Evolutionary conservation across 1,140 invertebrate genomes (phyloP).

Genomic region (Drosophila navojoa): DNA sequence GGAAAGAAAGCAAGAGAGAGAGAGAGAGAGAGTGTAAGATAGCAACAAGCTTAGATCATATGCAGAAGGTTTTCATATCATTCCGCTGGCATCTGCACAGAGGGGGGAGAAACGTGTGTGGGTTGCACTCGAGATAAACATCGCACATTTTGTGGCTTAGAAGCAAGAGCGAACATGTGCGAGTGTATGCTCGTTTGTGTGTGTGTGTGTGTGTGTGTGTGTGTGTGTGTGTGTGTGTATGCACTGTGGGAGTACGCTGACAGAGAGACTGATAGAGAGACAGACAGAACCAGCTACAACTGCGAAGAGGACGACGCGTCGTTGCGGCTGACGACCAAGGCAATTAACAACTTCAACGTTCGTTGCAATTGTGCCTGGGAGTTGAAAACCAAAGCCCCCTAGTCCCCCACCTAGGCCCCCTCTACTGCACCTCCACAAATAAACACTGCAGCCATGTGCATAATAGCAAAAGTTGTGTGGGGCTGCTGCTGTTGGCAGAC

Average conservation of each 20-base stretch:
- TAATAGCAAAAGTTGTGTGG: background rate
- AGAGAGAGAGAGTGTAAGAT: slow-evolving; percentile 5
- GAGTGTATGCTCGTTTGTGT: slow-evolving; percentile 30
- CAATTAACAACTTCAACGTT: slow-evolving; percentile 82
- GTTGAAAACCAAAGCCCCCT: background rate
- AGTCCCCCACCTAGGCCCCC: too few species aligned
- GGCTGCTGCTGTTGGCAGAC: slow-evolving; percentile 40
- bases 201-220: slow-evolving; percentile 44
- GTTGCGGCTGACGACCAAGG: slow-evolving; percentile 68
- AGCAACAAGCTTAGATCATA: slow-evolving; percentile 22
- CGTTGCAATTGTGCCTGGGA: slow-evolving; percentile 60
- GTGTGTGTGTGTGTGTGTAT: slow-evolving; percentile 51
- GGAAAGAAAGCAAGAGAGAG: background rate
- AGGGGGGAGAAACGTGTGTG: slow-evolving; percentile 4
- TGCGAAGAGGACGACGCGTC: slow-evolving; percentile 33
- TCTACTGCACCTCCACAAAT: background rate
- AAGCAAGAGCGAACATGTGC: slow-evolving; percentile 26
- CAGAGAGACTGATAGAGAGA: background rate
- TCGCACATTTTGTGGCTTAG: slow-evolving; percentile 46
- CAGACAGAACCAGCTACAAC: slow-evolving; percentile 8
- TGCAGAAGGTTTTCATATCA: slow-evolving; percentile 14
- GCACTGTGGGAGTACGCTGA: slow-evolving; percentile 29
- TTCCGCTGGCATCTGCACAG: slow-evolving; percentile 2
- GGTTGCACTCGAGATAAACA: slow-evolving; percentile 26
- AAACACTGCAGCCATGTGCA: too few species aligned